A percentile compares a stretch with the other conserved stretches of the same genome.
phyloP scores from a whole-genome alignment of 2,797 vertebrate genomes.

The Pipistrellus pygmaeus region DNA sequence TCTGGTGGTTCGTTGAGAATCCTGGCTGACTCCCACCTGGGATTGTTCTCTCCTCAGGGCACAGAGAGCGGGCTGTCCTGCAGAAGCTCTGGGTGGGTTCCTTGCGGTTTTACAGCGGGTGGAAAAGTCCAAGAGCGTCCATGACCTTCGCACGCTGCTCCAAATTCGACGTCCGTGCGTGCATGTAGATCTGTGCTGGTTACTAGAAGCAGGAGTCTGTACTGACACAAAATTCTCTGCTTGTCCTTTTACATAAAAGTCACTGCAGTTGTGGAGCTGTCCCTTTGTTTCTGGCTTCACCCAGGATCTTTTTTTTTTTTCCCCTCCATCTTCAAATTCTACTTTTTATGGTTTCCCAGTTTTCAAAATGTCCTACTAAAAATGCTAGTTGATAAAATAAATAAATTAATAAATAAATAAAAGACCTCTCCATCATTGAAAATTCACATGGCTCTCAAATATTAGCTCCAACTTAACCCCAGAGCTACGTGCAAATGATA shows the following conservation, averaged over 20 bases:
- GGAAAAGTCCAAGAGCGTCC: background rate
- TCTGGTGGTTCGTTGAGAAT: background rate
- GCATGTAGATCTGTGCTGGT: background rate
- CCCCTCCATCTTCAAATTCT: background rate
- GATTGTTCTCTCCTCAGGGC: background rate
- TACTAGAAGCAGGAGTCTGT: background rate
- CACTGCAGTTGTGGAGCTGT: background rate
- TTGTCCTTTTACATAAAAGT: background rate
- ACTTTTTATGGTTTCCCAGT: slow-evolving; percentile 4
- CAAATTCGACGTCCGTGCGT: background rate
- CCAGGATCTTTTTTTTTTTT: background rate
- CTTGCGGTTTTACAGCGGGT: background rate
- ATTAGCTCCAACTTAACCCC: background rate
- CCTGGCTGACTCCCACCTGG: background rate
- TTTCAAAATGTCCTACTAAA: slow-evolving; percentile 12
- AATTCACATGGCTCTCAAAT: background rate
- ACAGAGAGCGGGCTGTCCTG: background rate
- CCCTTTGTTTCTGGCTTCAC: slow-evolving; percentile 11
- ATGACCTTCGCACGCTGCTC: background rate
- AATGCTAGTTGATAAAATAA: background rate
- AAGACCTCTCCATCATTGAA: background rate
- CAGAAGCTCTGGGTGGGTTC: background rate
- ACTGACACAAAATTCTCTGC: background rate
- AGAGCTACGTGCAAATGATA: too few relatives aligned
- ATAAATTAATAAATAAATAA: too few relatives aligned